Base-by-base conservation (phyloP, 2,888 invertebrate species). In the Diarsia mendica region DNA sequence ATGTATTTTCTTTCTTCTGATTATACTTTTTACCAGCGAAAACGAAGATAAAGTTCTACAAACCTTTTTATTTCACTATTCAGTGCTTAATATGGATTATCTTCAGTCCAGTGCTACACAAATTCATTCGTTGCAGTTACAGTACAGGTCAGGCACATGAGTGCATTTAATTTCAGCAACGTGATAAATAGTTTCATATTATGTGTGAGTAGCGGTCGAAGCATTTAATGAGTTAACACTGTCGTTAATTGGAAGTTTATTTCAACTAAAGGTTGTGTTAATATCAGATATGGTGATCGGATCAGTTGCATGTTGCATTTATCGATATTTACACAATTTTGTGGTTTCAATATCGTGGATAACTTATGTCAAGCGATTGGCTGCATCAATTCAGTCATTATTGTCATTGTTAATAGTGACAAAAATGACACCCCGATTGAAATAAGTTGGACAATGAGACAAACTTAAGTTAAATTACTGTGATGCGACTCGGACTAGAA, bases 231-330 rank as follows among this genome's bases (percentile, higher is more conserved):
- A 82, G 55, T 67, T 82, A 55, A 75, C 51, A 67, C 6, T 33
- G 23, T 64, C 39, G 53, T 67, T 80, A 67, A 77, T 80, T 77
- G 69, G 55, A 63, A 15, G 51, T 49, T 82, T n/a, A 77, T 82
- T 77, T 69, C 55, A 66, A 67, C 77, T 61, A 69, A 51, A 13
- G 65, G 44, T 55, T 48, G 28, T 66, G 58, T 55, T 68, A 60
- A 61, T 81, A 67, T 75, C 18, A 11, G 18, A 51, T 46, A 67
- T 13, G 49, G 23, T 58, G 33, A 33, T 58, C 8, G 28, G 20
- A 33, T 28, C n/a, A 51, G 61, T 28, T 49, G 48, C 23, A 55
- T 39, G 13, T 58, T 63, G 23, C 5, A 15, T 11, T 46, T 20
- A 61, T 66, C 23, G 44, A 15, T 60, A 46, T 58, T 58, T 15